These are phyloP conservation scores for Bothrops jararaca DNA, from an alignment of 2,113 vertebrate genomes.

Conservation along the genomic window DNA sequence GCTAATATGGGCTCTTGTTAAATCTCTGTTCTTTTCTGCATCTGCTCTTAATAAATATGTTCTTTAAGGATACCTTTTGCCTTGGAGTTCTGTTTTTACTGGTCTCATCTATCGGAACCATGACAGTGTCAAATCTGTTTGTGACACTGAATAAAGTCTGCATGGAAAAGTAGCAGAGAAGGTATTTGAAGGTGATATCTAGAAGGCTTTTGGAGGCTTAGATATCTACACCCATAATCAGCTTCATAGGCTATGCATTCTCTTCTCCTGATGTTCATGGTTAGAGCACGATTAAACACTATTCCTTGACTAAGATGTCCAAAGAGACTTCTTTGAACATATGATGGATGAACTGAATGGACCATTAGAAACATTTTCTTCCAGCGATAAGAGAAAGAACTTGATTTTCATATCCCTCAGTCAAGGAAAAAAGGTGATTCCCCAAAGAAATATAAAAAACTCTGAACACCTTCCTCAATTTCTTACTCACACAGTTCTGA, in stretches of 20 bases:
- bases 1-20: too few species aligned
- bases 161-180: not conserved
- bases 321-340: not conserved
- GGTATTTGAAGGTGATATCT: not conserved
- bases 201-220: not conserved
- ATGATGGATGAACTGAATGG: not conserved
- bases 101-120: too few species aligned
- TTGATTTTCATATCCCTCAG: slow-evolving; percentile 27
- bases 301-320: not conserved
- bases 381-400: not conserved
- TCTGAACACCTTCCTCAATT: slow-evolving; percentile 13
- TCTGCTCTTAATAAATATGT: too few species aligned
- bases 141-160: not conserved
- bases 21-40: too few species aligned
- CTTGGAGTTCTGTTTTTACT: too few species aligned
- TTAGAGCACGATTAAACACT: not conserved
- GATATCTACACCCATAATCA: not conserved
- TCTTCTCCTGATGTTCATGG: not conserved
- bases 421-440: slow-evolving; percentile 11
- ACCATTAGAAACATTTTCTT: slow-evolving; percentile 18
- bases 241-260: not conserved
- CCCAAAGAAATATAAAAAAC: slow-evolving; percentile 15
- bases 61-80: too few species aligned
- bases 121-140: not conserved
- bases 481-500: not conserved